phyloP scores from a whole-genome alignment of 1,140 invertebrate genomes.

The Sipha flava region DNA sequence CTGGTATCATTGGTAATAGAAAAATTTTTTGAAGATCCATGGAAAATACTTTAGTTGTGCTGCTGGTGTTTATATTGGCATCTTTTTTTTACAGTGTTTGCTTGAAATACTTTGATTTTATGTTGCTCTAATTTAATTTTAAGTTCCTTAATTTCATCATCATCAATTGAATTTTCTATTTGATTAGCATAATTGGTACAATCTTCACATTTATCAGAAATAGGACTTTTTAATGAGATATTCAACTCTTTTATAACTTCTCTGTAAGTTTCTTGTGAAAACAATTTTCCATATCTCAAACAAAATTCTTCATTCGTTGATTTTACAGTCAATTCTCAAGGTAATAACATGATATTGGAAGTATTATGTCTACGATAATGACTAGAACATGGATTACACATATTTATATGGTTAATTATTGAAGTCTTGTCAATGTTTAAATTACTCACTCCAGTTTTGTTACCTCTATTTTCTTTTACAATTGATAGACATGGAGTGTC shows the following conservation, averaged over 20 bases:
- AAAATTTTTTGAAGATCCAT: neutral
- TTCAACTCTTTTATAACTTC: neutral
- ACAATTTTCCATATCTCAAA: neutral
- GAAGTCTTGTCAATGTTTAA: neutral
- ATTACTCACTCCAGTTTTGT: neutral
- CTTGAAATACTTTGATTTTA: neutral
- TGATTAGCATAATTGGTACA: neutral
- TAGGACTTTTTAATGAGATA: neutral
- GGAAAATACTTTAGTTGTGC: neutral
- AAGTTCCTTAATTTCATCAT: neutral
- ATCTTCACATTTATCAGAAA: neutral
- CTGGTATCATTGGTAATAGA: neutral
- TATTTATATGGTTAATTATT: neutral
- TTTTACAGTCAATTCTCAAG: neutral
- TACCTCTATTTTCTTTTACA: neutral
- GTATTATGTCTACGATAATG: neutral
- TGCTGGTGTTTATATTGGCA: neutral
- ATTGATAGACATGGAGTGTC: neutral
- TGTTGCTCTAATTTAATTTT: neutral
- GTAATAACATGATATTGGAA: neutral
- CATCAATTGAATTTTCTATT: neutral
- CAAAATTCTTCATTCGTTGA: neutral
- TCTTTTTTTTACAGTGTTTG: neutral
- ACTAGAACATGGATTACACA: neutral
- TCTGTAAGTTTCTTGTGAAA: neutral